Conservation (phyloP, 2,888 invertebrate species). For the Diadegma fenestrale region DNA sequence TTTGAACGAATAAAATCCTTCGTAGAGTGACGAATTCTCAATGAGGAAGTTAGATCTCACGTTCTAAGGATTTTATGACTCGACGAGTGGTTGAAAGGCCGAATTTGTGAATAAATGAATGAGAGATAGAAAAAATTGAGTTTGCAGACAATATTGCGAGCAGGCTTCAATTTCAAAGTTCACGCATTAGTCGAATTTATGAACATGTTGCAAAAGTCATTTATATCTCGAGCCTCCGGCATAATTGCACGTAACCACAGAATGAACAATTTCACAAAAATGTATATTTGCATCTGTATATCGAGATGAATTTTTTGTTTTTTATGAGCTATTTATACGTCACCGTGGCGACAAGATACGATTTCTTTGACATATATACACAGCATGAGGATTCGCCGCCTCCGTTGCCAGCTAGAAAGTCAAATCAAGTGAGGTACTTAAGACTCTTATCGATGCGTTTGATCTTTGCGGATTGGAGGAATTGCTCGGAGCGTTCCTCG, state of each 20-base stretch:
- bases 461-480: slow-evolving; percentile 62
- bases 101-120: slow-evolving; percentile 6
- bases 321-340: slow-evolving; percentile 24
- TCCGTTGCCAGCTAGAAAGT: slow-evolving; percentile 55
- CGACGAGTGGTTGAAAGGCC: not conserved
- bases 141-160: slow-evolving; percentile 40
- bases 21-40: not conserved
- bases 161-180: slow-evolving; percentile 47
- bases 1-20: not conserved
- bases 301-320: slow-evolving; percentile 1
- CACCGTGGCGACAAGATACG: slow-evolving; percentile 31
- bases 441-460: slow-evolving; percentile 72
- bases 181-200: slow-evolving; percentile 59
- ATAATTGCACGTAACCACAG: slow-evolving; percentile 39
- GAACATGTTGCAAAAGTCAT: slow-evolving; percentile 58
- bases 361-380: slow-evolving; percentile 46
- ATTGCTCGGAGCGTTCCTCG: slow-evolving; percentile 53
- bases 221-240: slow-evolving; percentile 32
- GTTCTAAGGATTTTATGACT: not conserved
- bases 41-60: not conserved
- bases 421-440: slow-evolving; percentile 69
- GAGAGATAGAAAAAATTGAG: slow-evolving; percentile 9
- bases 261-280: slow-evolving; percentile 1
- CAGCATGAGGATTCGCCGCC: slow-evolving; percentile 17
- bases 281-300: not conserved